Conservation (phyloP, 1,140 invertebrate genomes). For the Drosophila murphyi region DNA sequence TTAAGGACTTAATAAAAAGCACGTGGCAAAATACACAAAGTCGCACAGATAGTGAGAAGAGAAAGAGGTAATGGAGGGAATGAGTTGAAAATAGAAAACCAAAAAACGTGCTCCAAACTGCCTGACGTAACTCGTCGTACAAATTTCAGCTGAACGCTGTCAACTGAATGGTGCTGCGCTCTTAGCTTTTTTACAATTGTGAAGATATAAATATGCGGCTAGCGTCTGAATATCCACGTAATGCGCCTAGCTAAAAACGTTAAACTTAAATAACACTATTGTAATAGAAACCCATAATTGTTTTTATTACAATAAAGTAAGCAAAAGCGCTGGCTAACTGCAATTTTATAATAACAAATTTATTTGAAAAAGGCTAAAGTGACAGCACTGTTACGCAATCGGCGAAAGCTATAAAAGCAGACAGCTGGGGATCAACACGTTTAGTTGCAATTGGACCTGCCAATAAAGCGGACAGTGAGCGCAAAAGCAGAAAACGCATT, state of each 20-base stretch:
- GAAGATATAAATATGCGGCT: background rate
- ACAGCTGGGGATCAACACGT: background rate
- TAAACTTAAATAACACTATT: no score
- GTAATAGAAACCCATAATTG: no score
- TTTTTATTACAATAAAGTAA: background rate
- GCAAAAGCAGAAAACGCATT: background rate
- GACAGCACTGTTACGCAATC: background rate
- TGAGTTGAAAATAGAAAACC: background rate
- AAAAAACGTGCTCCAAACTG: slow-evolving; percentile 20
- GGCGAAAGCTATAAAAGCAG: slow-evolving; percentile 8
- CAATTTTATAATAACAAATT: background rate
- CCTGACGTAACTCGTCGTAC: slow-evolving; percentile 40
- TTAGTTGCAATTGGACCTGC: slow-evolving; percentile 34
- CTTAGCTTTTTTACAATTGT: background rate
- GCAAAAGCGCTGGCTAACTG: background rate
- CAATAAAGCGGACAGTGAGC: background rate
- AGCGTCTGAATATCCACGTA: background rate
- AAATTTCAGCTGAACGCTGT: background rate
- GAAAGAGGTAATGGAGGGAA: background rate
- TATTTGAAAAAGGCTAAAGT: background rate
- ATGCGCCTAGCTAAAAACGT: no score
- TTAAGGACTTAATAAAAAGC: background rate
- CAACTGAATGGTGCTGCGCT: background rate
- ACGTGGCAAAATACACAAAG: no score
- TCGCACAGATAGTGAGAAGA: no score